Percentiles rank a stretch among this genome's conserved stretches.
These are phyloP conservation scores for Eurypyga helias DNA, from an alignment of 2,113 vertebrate species.

Conservation along the genomic window DNA sequence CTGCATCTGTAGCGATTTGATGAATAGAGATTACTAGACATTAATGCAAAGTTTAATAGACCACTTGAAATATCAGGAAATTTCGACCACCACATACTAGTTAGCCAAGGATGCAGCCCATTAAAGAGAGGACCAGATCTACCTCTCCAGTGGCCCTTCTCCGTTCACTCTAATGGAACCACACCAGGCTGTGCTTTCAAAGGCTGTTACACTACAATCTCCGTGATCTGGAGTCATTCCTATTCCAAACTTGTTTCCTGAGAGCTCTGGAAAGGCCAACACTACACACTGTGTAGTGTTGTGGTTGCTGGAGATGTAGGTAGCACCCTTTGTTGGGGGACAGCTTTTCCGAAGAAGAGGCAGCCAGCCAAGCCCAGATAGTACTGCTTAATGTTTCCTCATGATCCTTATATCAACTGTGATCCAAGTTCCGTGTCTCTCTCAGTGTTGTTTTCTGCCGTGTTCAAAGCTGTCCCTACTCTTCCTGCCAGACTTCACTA, in stretches of 20 bases:
- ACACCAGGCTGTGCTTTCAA: fast-evolving
- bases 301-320: fast-evolving
- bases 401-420: not conserved
- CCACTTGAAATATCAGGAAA: not conserved
- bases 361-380: not conserved
- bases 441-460: not conserved
- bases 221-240: not conserved
- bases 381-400: not conserved
- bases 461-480: not conserved
- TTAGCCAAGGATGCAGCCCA: not conserved
- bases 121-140: not conserved
- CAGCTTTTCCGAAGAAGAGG: not conserved
- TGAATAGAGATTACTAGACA: not conserved
- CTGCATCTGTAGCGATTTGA: not conserved
- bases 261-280: not conserved
- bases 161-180: not conserved
- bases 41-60: not conserved
- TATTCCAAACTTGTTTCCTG: not conserved
- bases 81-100: not conserved
- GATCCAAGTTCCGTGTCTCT: not conserved
- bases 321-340: not conserved
- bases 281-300: not conserved
- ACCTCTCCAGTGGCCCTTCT: not conserved
- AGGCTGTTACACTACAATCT: not conserved
- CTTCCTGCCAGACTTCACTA: not conserved